Evolutionary conservation across 2,113 vertebrate genomes (phyloP).

Genomic region (Phodopus roborovskii): DNA sequence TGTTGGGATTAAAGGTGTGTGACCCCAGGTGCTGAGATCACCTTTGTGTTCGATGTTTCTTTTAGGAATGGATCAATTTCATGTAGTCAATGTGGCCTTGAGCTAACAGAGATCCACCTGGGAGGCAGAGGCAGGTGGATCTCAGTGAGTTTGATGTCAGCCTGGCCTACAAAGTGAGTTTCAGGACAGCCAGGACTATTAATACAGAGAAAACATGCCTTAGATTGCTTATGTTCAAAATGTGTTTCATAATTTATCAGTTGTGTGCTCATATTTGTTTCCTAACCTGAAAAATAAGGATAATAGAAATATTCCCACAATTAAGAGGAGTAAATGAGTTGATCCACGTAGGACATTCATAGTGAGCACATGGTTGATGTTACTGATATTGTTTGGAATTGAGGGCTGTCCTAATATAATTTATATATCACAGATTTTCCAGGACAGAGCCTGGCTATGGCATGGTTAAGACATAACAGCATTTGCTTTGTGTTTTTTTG

Average conservation of each 20-base stretch:
- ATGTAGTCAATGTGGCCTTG: no score
- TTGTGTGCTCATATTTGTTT: neutral
- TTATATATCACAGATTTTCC: neutral
- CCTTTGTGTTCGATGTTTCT: no score
- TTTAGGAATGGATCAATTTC: no score
- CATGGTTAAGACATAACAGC: neutral
- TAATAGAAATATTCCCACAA: neutral
- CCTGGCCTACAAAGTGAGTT: no score
- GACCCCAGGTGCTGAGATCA: no score
- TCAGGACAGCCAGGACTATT: no score
- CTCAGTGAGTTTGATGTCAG: no score
- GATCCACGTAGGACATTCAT: neutral
- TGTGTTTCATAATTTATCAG: neutral
- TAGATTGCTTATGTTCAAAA: neutral
- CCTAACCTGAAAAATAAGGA: neutral
- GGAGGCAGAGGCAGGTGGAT: no score
- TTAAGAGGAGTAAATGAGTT: neutral
- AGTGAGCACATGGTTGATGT: neutral
- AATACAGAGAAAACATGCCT: neutral
- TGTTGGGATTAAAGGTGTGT: no score
- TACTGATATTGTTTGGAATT: neutral
- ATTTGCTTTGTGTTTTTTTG: neutral
- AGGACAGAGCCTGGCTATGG: neutral
- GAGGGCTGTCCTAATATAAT: neutral
- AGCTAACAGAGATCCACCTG: no score